Percentiles rank a stretch among this genome's conserved stretches.
Evolutionary conservation across 2,888 invertebrate genomes (phyloP).

Genomic region (Scaeva pyrastri): DNA sequence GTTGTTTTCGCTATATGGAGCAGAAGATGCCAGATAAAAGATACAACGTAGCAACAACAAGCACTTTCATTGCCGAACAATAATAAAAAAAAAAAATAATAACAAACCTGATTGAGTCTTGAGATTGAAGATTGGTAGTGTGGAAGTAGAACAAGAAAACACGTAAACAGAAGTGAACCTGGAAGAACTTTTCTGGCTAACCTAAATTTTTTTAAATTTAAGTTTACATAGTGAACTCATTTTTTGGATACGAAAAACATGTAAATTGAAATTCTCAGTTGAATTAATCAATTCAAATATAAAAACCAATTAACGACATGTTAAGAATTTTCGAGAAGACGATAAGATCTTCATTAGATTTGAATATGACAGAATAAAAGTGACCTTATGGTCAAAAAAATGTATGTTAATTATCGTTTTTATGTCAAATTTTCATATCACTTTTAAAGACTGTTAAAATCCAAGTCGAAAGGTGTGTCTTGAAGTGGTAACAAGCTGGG

Average conservation of each 20-base stretch:
- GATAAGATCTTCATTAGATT: no score
- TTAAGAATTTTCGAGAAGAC: no score
- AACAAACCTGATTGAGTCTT: slow-evolving; percentile 6
- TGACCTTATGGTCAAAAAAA: not conserved
- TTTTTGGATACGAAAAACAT: not conserved
- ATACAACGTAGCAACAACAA: not conserved
- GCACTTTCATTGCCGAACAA: slow-evolving; percentile 16
- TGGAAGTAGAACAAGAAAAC: not conserved
- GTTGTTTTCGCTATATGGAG: not conserved
- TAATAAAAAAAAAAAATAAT: not conserved
- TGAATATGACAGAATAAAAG: no score
- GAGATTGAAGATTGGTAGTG: not conserved
- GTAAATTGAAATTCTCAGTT: not conserved
- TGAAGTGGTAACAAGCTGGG: slow-evolving; percentile 43
- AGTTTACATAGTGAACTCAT: not conserved
- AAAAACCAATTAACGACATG: not conserved
- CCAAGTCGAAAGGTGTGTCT: slow-evolving; percentile 40
- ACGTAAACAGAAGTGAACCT: slow-evolving; percentile 19
- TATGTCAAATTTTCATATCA: slow-evolving; percentile 15
- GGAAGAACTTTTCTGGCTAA: slow-evolving; percentile 8
- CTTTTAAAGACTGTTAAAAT: slow-evolving; percentile 13
- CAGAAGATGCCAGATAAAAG: not conserved
- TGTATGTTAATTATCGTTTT: not conserved
- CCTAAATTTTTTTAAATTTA: no score
- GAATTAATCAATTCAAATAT: not conserved